Evolutionary conservation across 2,797 vertebrate species (phyloP).

Genomic region (Poecilia picta): DNA sequence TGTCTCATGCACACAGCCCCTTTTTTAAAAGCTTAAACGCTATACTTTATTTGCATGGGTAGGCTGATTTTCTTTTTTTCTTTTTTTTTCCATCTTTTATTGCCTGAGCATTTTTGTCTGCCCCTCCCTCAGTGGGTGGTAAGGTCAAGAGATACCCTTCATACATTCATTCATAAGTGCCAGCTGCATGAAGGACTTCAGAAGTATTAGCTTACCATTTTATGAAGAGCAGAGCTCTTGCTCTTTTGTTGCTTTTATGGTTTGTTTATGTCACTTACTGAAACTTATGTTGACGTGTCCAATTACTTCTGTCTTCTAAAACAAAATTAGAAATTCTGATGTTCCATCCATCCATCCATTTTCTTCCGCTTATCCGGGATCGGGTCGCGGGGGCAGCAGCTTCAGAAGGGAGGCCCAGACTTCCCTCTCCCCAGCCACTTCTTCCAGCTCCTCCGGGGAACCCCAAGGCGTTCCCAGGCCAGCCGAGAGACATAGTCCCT

Average conservation of each 20-base stretch:
- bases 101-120: conserved; percentile 31
- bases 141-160: conserved; percentile 64
- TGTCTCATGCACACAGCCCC: background rate
- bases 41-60: conserved; percentile 35
- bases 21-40: conserved; percentile 6
- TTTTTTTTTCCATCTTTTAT: conserved; percentile 21
- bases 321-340: conserved; percentile 8
- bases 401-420: too few relatives aligned
- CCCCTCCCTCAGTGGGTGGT: conserved; percentile 45
- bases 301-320: conserved; percentile 20
- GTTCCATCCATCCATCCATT: too few relatives aligned
- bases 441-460: too few relatives aligned
- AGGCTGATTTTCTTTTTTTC: conserved; percentile 16
- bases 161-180: conserved; percentile 70
- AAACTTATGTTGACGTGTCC: conserved; percentile 9
- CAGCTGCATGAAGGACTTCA: conserved; percentile 50
- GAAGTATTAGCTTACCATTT: conserved; percentile 43
- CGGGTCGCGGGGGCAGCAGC: too few relatives aligned
- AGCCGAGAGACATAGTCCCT: too few relatives aligned
- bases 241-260: conserved; percentile 12
- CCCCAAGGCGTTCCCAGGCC: too few relatives aligned
- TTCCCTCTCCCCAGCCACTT: too few relatives aligned
- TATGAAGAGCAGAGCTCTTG: conserved; percentile 14
- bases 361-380: too few relatives aligned
- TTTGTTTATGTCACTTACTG: conserved; percentile 27